phyloP scores from a whole-genome alignment of 2,888 invertebrate genomes.

The Bibio marci region DNA sequence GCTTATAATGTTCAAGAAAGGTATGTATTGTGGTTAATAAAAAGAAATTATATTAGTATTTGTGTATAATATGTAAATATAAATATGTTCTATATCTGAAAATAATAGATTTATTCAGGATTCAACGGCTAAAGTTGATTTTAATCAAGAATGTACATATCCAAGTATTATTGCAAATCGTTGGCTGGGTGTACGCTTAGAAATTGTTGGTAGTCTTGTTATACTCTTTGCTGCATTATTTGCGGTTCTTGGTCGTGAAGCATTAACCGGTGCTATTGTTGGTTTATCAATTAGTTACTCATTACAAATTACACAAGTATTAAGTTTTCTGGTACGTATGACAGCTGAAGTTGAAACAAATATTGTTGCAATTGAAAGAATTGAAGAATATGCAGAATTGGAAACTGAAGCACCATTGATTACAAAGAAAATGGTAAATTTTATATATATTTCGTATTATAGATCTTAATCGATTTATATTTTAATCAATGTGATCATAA shows the following conservation, averaged over 20 bases:
- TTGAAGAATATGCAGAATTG: conserved; percentile 36
- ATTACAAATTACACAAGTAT: conserved; percentile 31
- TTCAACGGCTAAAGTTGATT: conserved; percentile 35
- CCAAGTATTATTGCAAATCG: conserved; percentile 33
- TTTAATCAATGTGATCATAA: no score
- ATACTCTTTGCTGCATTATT: conserved; percentile 38
- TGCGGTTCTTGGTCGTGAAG: conserved; percentile 29
- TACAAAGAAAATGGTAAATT: conserved; percentile 34
- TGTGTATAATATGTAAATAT: no score
- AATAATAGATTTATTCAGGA: conserved; percentile 35
- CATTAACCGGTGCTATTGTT: conserved; percentile 26
- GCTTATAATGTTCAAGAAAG: conserved; percentile 28
- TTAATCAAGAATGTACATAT: conserved; percentile 34
- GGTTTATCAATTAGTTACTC: conserved; percentile 34
- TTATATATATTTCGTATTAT: conserved; percentile 25
- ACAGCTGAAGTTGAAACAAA: conserved; percentile 40
- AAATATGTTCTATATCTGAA: no score
- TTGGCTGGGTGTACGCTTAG: conserved; percentile 30
- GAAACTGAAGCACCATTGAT: conserved; percentile 19
- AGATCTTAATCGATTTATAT: no score
- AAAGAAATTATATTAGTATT: no score
- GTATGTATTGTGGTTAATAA: conserved; percentile 4
- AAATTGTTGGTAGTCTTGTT: conserved; percentile 35
- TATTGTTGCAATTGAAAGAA: conserved; percentile 40
- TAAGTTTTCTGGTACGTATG: conserved; percentile 39